Base-by-base conservation (phyloP, 92 coral and sea anemone species). In the Isaurus tuberculatus region DNA sequence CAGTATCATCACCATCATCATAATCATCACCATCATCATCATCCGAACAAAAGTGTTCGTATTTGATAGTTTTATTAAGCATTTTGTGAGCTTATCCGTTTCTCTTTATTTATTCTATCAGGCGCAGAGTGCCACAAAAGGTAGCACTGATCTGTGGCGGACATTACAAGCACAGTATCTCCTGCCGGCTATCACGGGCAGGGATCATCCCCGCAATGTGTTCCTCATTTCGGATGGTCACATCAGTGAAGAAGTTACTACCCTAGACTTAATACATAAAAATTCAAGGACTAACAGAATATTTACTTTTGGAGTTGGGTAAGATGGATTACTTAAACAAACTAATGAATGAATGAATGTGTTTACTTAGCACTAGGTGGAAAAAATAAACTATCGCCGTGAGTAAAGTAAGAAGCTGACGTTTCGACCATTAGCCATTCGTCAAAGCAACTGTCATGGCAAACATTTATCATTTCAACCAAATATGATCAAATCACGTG, bases 191-290 rank as follows among this genome's bases (percentile, higher is more conserved):
- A 37, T 69, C 60, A 87, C 92, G 28, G 80, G 88, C 89, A 91
- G 90, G 57, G 93, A 85, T 88, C 89, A 94, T 72, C 98, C 98
- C 22, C 91, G 98, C 29, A 95, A 94, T 60, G 75, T 95, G 60
- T 86, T 91, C 70, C 72, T 95, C 49, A 90, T 95, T 86, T 91
- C 98, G n/a, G 98, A 95, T 85, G 98, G 98, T 78, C 98, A 95
- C 92, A 96, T 94, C 91, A 92, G 96, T 29, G 98, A 95, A 80
- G 98, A 94, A 46, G 90, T 88, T 2, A 77, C 91, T 9, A 90
- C 94, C 4, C 86, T 94, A 49, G 75, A 65, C 20, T 83, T 89
- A 72, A 88, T 92, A 46, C 89, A 92, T 44, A 81, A 26, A 17
- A 70, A 85, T 70, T 77, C 88, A 51, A 83, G 79, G 37, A 88